A percentile compares a stretch with the other conserved stretches of the same genome.
Evolutionary conservation across 2,113 vertebrate species (phyloP).

Genomic region (zebrafish (Danio rerio)): DNA sequence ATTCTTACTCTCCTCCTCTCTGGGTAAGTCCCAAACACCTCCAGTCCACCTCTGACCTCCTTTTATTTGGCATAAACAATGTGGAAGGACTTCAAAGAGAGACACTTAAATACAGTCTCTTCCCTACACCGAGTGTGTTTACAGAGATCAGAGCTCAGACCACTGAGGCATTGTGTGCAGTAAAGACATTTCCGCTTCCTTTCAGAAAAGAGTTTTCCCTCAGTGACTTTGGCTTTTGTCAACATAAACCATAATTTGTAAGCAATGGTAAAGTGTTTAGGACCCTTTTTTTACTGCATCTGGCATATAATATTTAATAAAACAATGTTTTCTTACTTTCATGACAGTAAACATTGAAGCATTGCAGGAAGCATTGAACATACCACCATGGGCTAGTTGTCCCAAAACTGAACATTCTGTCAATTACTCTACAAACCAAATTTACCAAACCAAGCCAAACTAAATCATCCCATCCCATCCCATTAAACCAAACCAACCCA

Average conservation of each 20-base stretch:
- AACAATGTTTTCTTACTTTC: not conserved
- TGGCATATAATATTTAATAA: not conserved
- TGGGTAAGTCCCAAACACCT: slow-evolving; percentile 48
- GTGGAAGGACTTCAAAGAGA: slow-evolving; percentile 67
- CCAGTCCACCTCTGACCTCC: slow-evolving; percentile 57
- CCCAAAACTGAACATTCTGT: no score
- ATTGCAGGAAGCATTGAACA: no score
- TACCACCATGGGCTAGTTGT: no score
- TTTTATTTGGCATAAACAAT: slow-evolving; percentile 69
- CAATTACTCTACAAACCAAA: no score
- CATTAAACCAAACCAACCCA: no score
- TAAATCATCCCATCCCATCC: no score
- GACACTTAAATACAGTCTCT: slow-evolving; percentile 53
- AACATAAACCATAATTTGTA: slow-evolving; percentile 71
- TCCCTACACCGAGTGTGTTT: slow-evolving; percentile 69
- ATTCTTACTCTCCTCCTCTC: slow-evolving; percentile 39
- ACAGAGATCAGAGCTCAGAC: slow-evolving; percentile 63
- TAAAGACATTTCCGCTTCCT: slow-evolving; percentile 62
- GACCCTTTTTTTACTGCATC: not conserved
- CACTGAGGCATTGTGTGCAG: slow-evolving; percentile 65
- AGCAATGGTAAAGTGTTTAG: slow-evolving; percentile 57
- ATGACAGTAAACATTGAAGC: not conserved
- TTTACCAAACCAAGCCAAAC: no score
- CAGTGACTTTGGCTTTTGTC: slow-evolving; percentile 64
- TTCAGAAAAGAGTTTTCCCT: slow-evolving; percentile 47